Base-by-base conservation (phyloP, 2,888 invertebrate genomes). In the Meteorus colon region DNA sequence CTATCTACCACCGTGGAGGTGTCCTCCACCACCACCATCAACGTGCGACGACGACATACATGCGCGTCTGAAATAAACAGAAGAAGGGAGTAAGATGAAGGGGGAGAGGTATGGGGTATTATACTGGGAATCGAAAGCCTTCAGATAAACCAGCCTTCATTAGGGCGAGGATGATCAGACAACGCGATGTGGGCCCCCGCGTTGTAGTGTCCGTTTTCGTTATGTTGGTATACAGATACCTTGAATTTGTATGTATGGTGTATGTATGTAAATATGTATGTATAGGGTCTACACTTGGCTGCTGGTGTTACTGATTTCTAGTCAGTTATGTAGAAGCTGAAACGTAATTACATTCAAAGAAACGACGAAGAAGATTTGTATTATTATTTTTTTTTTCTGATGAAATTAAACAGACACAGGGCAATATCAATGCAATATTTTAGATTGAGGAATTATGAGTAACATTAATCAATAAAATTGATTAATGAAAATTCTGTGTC, bases 131-230 rank as follows among this genome's bases (percentile, higher is more conserved):
- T 89, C 89, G 89, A 89, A 86, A 87, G 87, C 86, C 87, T 87
- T 87, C 86, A 89, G 89, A 89, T 89, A 89, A 89, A 89, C 85
- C 88, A 88, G 86, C 86, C 89, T 89, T 89, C 89, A 89, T 89
- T 89, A 89, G 89, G 87, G 86, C 88, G 87, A 87, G 88, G 87
- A 88, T 89, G 89, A 89, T 89, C 89, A 86, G 89, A 89, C 89
- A 89, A 89, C 87, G 85, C 87, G 87, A 89, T 88, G 76, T 76
- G 87, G 81, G 55, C 55, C 55, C 55, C 55, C 55, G 19, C 10
- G 19, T 6, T 19, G 55, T 55, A 55, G 19, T 55, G 55, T 19
- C 55, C 19, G 55, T 55, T 55, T 55, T 55, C 19, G 55, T 55
- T 55, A 55, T 55, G n/a, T 19, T n/a, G 0, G 6, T 19, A 55